A percentile compares a stretch with the other conserved stretches of the same genome.
Evolutionary conservation across 2,888 invertebrate species (phyloP).

Genomic region (Yponomeuta malinellus): DNA sequence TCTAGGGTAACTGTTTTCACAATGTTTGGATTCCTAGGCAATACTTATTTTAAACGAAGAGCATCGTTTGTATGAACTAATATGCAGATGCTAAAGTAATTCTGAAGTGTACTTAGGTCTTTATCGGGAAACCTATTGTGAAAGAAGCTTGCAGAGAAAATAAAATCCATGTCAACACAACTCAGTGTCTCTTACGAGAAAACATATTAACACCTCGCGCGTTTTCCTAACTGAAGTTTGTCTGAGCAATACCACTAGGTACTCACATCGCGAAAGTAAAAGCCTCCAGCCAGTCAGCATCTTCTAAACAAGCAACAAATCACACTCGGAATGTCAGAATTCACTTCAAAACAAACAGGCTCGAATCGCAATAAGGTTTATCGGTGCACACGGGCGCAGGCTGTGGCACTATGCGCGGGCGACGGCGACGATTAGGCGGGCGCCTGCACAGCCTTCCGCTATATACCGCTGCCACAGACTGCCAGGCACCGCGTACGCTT

Average conservation of each 20-base stretch:
- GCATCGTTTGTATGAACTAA: too few species aligned
- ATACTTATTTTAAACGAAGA: too few species aligned
- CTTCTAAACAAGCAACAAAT: conserved; percentile 23
- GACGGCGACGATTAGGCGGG: conserved; percentile 46
- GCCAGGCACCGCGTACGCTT: conserved; percentile 2
- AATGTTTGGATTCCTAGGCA: too few species aligned
- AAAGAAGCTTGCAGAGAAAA: background rate
- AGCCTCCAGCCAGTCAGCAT: conserved; percentile 69
- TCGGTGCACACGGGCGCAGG: conserved; percentile 27
- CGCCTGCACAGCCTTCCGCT: conserved; percentile 48
- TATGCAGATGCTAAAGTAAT: too few species aligned
- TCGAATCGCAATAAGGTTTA: background rate
- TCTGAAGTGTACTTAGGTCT: too few species aligned
- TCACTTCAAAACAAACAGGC: conserved; percentile 1
- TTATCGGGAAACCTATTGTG: too few species aligned
- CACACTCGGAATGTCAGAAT: background rate
- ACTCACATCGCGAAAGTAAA: conserved; percentile 63
- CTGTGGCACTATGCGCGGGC: background rate
- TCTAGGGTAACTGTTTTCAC: too few species aligned
- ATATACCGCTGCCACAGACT: conserved; percentile 43
- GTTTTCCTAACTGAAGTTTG: background rate
- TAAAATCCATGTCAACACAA: background rate
- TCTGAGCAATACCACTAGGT: conserved; percentile 7
- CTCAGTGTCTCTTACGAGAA: background rate
- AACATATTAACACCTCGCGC: background rate